A percentile compares a stretch with the other conserved stretches of the same genome.
phyloP scores from a whole-genome alignment of 2,888 invertebrate species.

The Eristalis pertinax region DNA sequence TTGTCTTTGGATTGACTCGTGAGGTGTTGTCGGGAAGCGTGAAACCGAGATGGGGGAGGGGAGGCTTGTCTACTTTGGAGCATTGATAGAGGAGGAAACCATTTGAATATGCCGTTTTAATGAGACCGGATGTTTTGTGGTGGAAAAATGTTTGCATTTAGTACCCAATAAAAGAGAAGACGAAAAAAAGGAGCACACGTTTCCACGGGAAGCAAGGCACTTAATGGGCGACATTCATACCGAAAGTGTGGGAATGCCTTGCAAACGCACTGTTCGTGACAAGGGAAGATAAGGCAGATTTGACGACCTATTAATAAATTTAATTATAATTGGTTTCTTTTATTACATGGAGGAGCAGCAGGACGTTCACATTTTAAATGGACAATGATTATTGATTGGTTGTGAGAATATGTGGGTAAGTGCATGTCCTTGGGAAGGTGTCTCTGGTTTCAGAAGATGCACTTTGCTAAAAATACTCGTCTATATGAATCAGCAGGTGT shows the following conservation, averaged over 20 bases:
- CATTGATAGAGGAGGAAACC: constrained; percentile 57
- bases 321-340: constrained; percentile 64
- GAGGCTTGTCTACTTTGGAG: constrained; percentile 31
- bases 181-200: constrained; percentile 9
- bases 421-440: no score
- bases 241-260: constrained; percentile 26
- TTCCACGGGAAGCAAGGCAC: not conserved
- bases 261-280: constrained; percentile 68
- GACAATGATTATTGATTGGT: constrained; percentile 34
- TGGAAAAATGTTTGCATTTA: constrained; percentile 57
- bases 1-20: not conserved
- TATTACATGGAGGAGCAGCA: no score
- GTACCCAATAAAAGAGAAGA: constrained; percentile 59
- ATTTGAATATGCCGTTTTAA: constrained; percentile 68
- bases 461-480: no score
- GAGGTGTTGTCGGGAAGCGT: constrained; percentile 6
- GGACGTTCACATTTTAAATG: constrained; percentile 34
- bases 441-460: no score
- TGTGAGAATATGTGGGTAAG: no score
- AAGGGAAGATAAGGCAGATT: constrained; percentile 65
- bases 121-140: constrained; percentile 62
- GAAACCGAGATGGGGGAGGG: not conserved
- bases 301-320: constrained; percentile 69
- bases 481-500: no score
- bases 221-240: constrained; percentile 10